Percentiles rank a stretch among this genome's conserved stretches.
Conservation (phyloP, 1,140 invertebrate species). For the Anastatus disparis region DNA sequence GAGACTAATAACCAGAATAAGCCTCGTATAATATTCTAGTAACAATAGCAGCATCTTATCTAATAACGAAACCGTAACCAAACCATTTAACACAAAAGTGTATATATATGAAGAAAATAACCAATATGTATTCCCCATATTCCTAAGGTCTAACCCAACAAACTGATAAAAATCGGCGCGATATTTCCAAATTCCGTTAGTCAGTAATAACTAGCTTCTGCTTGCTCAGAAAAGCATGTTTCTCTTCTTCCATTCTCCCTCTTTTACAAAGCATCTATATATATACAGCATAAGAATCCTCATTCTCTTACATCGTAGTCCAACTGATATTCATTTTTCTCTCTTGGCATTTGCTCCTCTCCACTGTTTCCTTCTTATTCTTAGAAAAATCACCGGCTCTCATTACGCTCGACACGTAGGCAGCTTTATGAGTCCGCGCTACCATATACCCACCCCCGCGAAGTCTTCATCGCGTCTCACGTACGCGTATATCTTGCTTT, state of each 20-base stretch:
- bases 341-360: conserved; percentile 40
- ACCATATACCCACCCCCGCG: conserved; percentile 12
- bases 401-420: conserved; percentile 68
- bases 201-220: not conserved
- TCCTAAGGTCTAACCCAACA: too few species aligned
- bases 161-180: conserved; percentile 14
- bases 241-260: not conserved
- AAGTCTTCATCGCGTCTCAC: conserved; percentile 34
- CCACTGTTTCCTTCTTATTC: too few species aligned
- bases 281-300: too few species aligned
- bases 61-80: too few species aligned
- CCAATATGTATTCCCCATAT: too few species aligned
- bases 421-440: conserved; percentile 64
- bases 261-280: too few species aligned
- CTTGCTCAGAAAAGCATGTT: not conserved
- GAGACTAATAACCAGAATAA: too few species aligned
- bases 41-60: too few species aligned
- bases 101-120: too few species aligned
- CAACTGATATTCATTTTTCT: conserved; percentile 59
- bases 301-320: conserved; percentile 33
- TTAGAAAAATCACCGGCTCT: conserved; percentile 67
- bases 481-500: conserved; percentile 46
- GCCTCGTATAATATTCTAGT: too few species aligned
- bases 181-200: conserved; percentile 9
- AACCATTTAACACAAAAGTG: too few species aligned